These are phyloP conservation scores for Gymnopithys bicolor DNA, from an alignment of 2,797 vertebrate genomes.

Conservation along the genomic window DNA sequence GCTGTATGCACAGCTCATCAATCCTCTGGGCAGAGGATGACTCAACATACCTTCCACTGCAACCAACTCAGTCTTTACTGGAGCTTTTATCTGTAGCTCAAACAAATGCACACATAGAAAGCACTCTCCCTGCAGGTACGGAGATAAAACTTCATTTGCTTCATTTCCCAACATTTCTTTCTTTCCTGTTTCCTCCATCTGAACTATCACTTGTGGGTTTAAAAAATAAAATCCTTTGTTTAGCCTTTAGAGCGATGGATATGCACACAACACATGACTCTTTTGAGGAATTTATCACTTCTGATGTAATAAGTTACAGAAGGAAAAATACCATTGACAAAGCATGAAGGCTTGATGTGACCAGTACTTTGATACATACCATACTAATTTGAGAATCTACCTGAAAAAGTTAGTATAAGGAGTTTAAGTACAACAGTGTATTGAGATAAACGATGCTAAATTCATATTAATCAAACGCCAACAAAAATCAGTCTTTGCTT, in stretches of 20 bases:
- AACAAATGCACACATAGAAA: neutral
- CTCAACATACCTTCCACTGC: neutral
- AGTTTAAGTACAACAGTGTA: neutral
- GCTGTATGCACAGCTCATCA: neutral
- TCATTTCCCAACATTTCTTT: neutral
- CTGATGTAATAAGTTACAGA: neutral
- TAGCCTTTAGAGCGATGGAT: neutral
- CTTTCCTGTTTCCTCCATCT: neutral
- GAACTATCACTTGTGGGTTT: neutral
- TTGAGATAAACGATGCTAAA: neutral
- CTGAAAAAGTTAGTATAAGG: neutral
- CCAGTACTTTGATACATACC: neutral
- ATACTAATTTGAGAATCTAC: neutral
- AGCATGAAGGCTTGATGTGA: neutral
- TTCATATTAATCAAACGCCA: neutral
- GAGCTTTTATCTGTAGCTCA: neutral
- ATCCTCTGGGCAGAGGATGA: neutral
- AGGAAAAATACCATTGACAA: neutral
- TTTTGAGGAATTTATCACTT: neutral
- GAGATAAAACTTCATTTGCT: neutral
- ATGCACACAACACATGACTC: neutral
- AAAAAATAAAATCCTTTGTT: neutral
- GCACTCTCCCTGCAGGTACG: neutral
- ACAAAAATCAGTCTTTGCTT: neutral
- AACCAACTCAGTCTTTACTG: neutral